phyloP scores from a whole-genome alignment of 2,113 vertebrate genomes.

The Phalacrocorax carbo region DNA sequence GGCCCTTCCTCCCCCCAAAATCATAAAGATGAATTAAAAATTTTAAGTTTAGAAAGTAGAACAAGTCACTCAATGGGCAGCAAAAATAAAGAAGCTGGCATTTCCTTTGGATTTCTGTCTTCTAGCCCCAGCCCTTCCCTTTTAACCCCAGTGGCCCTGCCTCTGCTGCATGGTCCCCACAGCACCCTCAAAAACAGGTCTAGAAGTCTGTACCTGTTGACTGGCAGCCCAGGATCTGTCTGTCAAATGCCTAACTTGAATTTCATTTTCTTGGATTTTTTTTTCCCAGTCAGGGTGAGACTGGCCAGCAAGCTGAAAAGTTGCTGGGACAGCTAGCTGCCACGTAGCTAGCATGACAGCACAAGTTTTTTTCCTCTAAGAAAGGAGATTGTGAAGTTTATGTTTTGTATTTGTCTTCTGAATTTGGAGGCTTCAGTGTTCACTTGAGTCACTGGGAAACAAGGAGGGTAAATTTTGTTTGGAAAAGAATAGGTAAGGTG shows the following conservation, averaged over 20 bases:
- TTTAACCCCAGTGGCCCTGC: not conserved
- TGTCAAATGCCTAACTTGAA: not conserved
- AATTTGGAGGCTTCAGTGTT: not conserved
- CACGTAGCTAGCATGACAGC: not conserved
- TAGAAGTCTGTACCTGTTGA: not conserved
- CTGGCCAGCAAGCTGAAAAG: not conserved
- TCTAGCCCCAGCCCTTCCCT: not conserved
- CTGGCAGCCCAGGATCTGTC: not conserved
- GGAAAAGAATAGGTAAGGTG: not conserved
- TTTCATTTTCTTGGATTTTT: not conserved
- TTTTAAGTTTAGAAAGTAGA: not conserved
- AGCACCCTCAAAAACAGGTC: not conserved
- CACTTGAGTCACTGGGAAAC: not conserved
- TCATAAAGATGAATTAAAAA: not conserved
- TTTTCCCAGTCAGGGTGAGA: not conserved
- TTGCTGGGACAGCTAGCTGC: not conserved
- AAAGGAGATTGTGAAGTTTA: not conserved
- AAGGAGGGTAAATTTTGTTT: not conserved
- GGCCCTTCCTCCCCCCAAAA: not conserved
- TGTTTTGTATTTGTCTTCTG: not conserved
- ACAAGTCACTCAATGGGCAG: not conserved
- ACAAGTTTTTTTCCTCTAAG: not conserved
- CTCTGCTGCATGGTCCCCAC: not conserved
- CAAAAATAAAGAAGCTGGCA: not conserved
- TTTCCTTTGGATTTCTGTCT: not conserved